Evolutionary conservation across 2,797 vertebrate genomes (phyloP), one percentile per base, ranked within the genome.

Genomic region (Phataginus tricuspis): DNA sequence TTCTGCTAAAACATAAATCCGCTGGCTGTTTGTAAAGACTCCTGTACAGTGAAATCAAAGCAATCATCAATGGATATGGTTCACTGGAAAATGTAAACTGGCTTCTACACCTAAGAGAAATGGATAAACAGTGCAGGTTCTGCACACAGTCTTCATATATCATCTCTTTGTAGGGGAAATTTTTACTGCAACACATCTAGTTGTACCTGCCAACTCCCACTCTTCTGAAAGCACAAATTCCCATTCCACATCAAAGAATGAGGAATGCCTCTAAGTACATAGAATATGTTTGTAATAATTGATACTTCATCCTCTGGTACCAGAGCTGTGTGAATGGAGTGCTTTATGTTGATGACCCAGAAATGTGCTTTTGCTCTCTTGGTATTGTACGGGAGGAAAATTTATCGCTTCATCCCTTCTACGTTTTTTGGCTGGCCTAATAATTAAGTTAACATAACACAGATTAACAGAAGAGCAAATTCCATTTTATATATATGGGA

Each of bases 221-320:
- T 87, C 34, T 45, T 88, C 45, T 53, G 8, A 25, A 97, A 31
- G 77, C 84, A 4, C 75, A 31, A 93, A 92, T 95, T 90, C 90
- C 42, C 45, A 90, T 96, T 96, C 66, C 23, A 77, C 51, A 93
- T 42, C 37, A 4, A 89, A 97, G 84, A 84, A 79, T 49, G 71
- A 98, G 21, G 53, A 97, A 92, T 97, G 21, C 13, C 4, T 96
- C 95, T 95, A 49, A 97, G 94, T 95, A 75, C 94, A 34, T 27
- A 49, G 80, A 97, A 97, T 91, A 90, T 97, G 80, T 93, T 98
- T 93, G 37, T 77, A 89, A 94, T 97, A 97, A 98, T 88, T 97
- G 95, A 97, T 97, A 86, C 97, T 86, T 97, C 9, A 94, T 94
- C 82, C 11, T 45, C 89, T 75, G 51, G 57, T 96, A 79, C 92